A percentile compares a stretch with the other conserved stretches of the same genome.
Conservation (phyloP, 1,140 invertebrate species). For the Saxidomus purpurata region DNA sequence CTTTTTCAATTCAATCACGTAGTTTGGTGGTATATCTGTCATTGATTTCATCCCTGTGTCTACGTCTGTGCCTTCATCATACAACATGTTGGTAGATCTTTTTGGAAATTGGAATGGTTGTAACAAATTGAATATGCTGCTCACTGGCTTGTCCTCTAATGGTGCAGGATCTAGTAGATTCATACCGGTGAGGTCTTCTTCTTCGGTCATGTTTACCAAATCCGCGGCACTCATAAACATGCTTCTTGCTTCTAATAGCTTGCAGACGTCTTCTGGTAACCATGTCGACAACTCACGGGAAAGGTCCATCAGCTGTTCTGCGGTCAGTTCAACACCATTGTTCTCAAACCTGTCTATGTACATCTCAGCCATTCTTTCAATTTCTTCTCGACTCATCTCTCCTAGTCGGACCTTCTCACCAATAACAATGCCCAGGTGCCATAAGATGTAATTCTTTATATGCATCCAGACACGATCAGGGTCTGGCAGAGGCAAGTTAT, state of each 20-base stretch:
- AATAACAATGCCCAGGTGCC: too few relatives aligned
- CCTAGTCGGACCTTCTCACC: too few relatives aligned
- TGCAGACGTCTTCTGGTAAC: background rate
- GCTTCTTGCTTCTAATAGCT: background rate
- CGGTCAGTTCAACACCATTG: background rate
- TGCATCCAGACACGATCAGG: too few relatives aligned
- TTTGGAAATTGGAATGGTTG: background rate
- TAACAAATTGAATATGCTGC: background rate
- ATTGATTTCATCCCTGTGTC: background rate
- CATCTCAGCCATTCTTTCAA: background rate
- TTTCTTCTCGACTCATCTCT: too few relatives aligned
- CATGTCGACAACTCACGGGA: background rate
- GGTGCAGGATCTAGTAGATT: too few relatives aligned
- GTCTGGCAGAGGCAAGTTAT: background rate
- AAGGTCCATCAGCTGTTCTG: background rate
- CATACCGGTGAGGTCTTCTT: too few relatives aligned
- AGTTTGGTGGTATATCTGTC: background rate
- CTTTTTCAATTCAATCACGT: too few relatives aligned
- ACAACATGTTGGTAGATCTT: background rate
- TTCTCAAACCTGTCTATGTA: background rate
- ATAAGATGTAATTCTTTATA: too few relatives aligned
- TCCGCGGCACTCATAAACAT: too few relatives aligned
- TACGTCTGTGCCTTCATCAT: background rate
- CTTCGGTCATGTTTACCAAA: too few relatives aligned
- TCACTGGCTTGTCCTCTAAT: too few relatives aligned